Base-by-base conservation (phyloP, 2,113 vertebrate genomes). In the Hippocampus barbouri region DNA sequence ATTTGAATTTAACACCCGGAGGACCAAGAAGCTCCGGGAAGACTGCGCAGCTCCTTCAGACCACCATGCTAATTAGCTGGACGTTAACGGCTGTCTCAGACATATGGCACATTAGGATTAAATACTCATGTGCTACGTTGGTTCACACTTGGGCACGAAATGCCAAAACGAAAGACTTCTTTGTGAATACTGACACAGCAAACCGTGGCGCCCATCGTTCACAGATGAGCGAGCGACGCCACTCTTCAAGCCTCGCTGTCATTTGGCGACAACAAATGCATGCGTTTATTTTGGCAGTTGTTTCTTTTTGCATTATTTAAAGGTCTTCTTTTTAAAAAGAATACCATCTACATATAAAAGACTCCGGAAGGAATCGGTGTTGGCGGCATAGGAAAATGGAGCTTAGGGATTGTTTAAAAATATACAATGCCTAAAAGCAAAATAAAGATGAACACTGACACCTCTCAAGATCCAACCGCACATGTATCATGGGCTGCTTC, bases 31-130 rank as follows among this genome's bases (percentile, higher is more conserved):
- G 69, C 81, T 73, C 76, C 77, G 70, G 79, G 78, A 79, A 73
- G 78, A 70, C 2, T 6, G 21, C 57, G 59, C 49, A 8, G 18
- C 47, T 38, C 75, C 72, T 77, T 73, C 40, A 84, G 81, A 78
- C 76, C 70, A 76, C 77, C 73, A 83, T 80, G 69, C 54, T 83
- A 85, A 88, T 85, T 72, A 73, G 77, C 27, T 78, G 69, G 73
- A 84, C 70, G 72, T 79, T 72, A 67, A 76, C 62, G 79, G 79
- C 78, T 72, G 78, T 74, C 74, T 72, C 21, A 43, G 81, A 59
- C 79, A 85, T 88, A 79, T 89, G 81, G 83, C 45, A 66, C 67
- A 70, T 85, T 75, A 82, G 72, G 70, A 87, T 85, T 77, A 83
- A 81, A 82, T 78, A 85, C 86, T 73, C 60, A 49, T 77, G 72